Base-by-base conservation (phyloP, 2,888 invertebrate species). In the Apotomis betuletana region DNA sequence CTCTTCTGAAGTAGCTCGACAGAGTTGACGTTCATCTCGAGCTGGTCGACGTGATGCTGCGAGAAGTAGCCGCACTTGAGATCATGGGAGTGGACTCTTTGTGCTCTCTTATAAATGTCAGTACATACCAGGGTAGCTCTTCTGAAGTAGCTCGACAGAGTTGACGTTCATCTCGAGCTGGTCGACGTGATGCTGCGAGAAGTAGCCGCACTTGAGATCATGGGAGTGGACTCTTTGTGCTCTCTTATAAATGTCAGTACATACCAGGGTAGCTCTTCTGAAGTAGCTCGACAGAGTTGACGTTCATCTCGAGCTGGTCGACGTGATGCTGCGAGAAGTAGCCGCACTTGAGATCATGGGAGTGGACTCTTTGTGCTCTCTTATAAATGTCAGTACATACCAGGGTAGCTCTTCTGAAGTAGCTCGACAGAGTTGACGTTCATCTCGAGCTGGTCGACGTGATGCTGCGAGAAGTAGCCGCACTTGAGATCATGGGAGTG, bases 251-350 rank as follows among this genome's bases (percentile, higher is more conserved):
- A 15, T 15, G 15, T 15, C 15, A 15, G 15, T 15, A 15, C 15
- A 6, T 87, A 97, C 98, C 98, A 84, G 98, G 97, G 89, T 97
- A 98, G 79, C 95, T 95, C 79, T 94, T 95, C 80, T 98, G 98
- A 76, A 99, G 88, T 63, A 99, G 92, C 84, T 98, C 98, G 0
- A 99, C 97, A 2, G 97, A 97, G 78, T 97, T 97, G 59, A 97
- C 95, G 82, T 97, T 96, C 98, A 99, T 98, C 81, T 98, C 97
- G 55, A 99, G 93, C 88, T 99, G 99, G 88, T 99, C 99, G 2
- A 99, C 97, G 90, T 99, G 99, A 91, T 99, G 99, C 87, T 99
- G 99, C 75, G 98, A 99, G 94, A 99, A 99, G 91, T 99, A 99
- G 10, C 99, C 99, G 85, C 99, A 98, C 83, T 98, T 96, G 52